Conservation (phyloP, 2,113 vertebrate species). For the Anser cygnoides region DNA sequence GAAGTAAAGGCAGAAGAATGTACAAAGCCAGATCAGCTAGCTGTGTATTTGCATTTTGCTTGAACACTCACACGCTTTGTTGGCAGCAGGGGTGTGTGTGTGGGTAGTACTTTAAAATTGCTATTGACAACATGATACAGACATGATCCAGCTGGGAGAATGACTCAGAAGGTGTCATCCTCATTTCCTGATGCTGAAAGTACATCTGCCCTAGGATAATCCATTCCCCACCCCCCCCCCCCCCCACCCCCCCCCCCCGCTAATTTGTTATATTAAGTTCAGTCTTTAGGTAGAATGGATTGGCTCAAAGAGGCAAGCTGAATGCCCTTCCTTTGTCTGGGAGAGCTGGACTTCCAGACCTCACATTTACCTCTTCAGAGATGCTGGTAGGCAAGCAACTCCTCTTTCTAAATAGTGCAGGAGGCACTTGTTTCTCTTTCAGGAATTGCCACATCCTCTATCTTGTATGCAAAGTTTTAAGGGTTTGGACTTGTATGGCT, state of each 20-base stretch:
- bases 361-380: neutral
- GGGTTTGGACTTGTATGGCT: neutral
- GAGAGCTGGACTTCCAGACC: neutral
- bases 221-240: too few species aligned
- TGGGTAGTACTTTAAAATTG: neutral
- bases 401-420: neutral
- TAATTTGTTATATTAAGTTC: neutral
- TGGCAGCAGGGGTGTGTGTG: neutral
- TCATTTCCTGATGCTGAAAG: neutral
- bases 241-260: neutral
- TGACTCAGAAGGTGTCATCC: slow-evolving; percentile 19
- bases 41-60: neutral
- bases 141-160: neutral
- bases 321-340: neutral
- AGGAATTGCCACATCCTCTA: neutral
- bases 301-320: neutral
- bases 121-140: neutral
- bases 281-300: neutral
- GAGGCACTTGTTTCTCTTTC: neutral
- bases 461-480: neutral
- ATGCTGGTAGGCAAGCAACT: neutral
- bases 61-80: neutral
- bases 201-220: neutral
- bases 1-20: neutral
- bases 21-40: neutral